Percentiles rank a stretch among this genome's conserved stretches.
phyloP scores from a whole-genome alignment of 1,140 invertebrate species.

The Drosophila cardini region DNA sequence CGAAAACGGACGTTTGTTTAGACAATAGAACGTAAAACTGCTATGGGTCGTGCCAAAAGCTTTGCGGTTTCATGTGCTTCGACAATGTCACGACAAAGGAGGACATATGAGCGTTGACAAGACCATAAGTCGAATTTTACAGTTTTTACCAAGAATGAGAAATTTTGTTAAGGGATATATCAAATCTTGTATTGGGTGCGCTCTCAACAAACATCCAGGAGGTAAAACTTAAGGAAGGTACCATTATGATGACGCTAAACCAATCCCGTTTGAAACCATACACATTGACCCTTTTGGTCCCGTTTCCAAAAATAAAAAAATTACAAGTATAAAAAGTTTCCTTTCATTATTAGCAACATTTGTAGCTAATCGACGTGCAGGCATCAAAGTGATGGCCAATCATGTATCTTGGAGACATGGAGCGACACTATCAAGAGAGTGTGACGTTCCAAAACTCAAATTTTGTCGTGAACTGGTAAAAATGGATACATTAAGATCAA shows the following conservation, averaged over 20 bases:
- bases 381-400: too few species aligned
- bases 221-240: conserved; percentile 9
- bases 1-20: conserved; percentile 15
- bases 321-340: too few species aligned
- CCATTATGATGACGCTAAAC: conserved; percentile 45
- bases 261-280: conserved; percentile 48
- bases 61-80: too few species aligned
- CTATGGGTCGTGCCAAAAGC: conserved; percentile 11
- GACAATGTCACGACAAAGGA: too few species aligned
- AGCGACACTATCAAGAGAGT: too few species aligned
- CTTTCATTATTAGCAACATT: too few species aligned
- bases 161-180: conserved; percentile 28
- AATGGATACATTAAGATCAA: too few species aligned
- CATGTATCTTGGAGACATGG: too few species aligned
- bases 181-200: not conserved
- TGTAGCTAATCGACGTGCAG: too few species aligned
- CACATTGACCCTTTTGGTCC: conserved; percentile 67
- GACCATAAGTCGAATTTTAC: conserved; percentile 6
- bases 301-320: conserved; percentile 53
- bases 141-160: conserved; percentile 11
- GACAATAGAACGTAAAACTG: not conserved
- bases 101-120: conserved; percentile 24
- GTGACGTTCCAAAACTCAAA: too few species aligned
- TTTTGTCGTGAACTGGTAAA: too few species aligned
- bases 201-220: conserved; percentile 8